Evolutionary conservation across 2,113 vertebrate species (phyloP).

Genomic region (Carettochelys insculpta): DNA sequence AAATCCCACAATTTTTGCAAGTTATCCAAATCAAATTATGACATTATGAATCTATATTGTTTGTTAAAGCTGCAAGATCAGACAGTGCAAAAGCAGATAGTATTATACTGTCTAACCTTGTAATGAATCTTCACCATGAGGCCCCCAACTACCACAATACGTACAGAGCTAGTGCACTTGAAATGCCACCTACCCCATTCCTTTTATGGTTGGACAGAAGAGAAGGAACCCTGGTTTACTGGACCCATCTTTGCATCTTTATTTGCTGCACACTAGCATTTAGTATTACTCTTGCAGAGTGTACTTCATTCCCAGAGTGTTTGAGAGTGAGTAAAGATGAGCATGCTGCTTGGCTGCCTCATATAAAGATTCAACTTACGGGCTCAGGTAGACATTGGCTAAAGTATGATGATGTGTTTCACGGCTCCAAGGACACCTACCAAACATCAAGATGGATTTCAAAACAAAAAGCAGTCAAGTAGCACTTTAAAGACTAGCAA

Average conservation of each 20-base stretch:
- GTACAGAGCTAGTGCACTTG: neutral
- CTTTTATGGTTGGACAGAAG: neutral
- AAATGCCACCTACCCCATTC: fast-evolving
- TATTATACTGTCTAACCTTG: neutral
- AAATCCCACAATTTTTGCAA: neutral
- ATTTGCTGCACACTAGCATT: neutral
- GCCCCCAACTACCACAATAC: neutral
- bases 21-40: neutral
- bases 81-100: neutral
- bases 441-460: neutral
- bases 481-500: no score
- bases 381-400: neutral
- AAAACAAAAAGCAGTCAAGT: no score
- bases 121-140: neutral
- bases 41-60: neutral
- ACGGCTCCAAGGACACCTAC: neutral
- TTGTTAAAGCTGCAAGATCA: neutral
- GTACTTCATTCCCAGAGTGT: neutral
- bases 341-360: neutral
- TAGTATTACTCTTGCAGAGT: neutral
- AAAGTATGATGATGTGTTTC: neutral
- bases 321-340: neutral
- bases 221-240: neutral
- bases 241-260: neutral
- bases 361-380: neutral